Evolutionary conservation across 2,888 invertebrate species (phyloP), one percentile per base, ranked within the genome.

Genomic region (Allacma fusca): DNA sequence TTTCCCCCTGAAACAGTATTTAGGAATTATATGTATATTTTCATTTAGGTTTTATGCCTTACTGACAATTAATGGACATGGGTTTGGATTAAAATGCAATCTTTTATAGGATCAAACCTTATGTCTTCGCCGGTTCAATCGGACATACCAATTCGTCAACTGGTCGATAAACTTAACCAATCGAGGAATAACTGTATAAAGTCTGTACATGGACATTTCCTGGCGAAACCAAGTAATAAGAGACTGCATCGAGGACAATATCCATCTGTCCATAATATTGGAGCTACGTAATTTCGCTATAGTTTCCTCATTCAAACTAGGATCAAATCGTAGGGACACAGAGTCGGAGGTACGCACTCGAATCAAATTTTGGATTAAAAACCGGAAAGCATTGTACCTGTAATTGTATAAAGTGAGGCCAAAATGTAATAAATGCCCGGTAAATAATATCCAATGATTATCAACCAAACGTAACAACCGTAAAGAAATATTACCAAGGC

Each of bases 81-180:
- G n/a, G n/a, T n/a, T n/a, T n/a, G n/a, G n/a, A n/a, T n/a, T n/a
- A n/a, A n/a, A n/a, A n/a, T n/a, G n/a, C n/a, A n/a, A n/a, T n/a
- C n/a, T n/a, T n/a, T n/a, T n/a, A n/a, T n/a, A n/a, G n/a, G n/a
- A n/a, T n/a, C n/a, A n/a, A n/a, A 43, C 89, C 88, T 98, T 98
- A 79, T 99, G 91, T 73, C 99, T 90, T 85, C 92, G 94, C 77
- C 99, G 91, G 87, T 99, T 99, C 92, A 99, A 94, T 81, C 98
- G 90, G 40, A 99, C 97, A 87, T 98, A 99, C 97, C 98, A 98
- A 87, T 99, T 99, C 34, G 98, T 99, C 2, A 99, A 90, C 86
- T 98, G 95, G 86, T 98, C 98, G 82, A 99, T 96, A 87, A 96
- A 99, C 86, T 97, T 96, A 0, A 98, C 93, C 62, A 99, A 88